A percentile compares a stretch with the other conserved stretches of the same genome.
Conservation (phyloP, 2,797 vertebrate species). For the Chromobotia macracanthus region DNA sequence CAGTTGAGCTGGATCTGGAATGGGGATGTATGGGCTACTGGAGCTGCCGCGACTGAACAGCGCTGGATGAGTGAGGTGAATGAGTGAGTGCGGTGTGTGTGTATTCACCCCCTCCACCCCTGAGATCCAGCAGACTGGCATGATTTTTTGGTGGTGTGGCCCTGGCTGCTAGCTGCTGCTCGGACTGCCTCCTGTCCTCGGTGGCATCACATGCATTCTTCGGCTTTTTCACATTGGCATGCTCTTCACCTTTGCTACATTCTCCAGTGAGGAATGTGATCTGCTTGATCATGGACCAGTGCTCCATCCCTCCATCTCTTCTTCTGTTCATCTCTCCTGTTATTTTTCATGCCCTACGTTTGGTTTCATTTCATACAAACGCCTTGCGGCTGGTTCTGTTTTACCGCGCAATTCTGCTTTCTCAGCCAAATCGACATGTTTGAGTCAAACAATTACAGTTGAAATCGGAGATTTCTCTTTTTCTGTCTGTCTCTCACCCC, state of each 20-base stretch:
- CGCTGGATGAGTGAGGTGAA: conserved; percentile 54
- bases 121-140: conserved; percentile 69
- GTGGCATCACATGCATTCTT: conserved; percentile 32
- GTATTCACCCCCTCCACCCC: conserved; percentile 41
- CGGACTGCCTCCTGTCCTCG: conserved; percentile 31
- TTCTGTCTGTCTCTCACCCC: conserved; percentile 35
- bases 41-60: conserved; percentile 40
- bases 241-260: conserved; percentile 18
- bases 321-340: neutral
- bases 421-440: conserved; percentile 29
- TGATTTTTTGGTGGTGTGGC: conserved; percentile 72
- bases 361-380: conserved; percentile 15
- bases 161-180: conserved; percentile 59
- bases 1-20: conserved; percentile 26
- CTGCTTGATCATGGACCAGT: conserved; percentile 1
- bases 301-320: conserved; percentile 43
- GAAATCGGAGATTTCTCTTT: conserved; percentile 55
- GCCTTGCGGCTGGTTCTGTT: neutral
- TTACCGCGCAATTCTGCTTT: conserved; percentile 41
- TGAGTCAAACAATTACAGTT: conserved; percentile 44
- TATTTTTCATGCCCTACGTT: conserved; percentile 10
- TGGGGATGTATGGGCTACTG: conserved; percentile 49
- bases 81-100: conserved; percentile 43
- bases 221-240: conserved; percentile 9
- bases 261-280: neutral